Evolutionary conservation across 2,113 vertebrate species (phyloP), one percentile per base, ranked within the genome.

Genomic region (Strigops habroptila): DNA sequence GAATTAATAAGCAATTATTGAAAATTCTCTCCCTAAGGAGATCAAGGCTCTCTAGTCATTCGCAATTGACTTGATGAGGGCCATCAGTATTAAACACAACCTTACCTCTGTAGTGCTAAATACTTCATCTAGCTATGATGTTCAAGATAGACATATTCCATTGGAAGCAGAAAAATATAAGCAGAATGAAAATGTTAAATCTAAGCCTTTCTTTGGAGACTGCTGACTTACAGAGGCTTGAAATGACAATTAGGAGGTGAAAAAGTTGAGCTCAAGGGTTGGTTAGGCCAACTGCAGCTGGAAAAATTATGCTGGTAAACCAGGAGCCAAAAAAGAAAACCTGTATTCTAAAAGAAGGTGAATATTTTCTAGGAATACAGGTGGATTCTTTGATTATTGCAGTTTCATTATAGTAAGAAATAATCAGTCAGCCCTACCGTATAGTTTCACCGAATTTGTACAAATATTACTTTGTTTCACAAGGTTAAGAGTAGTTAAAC

Each of bases 1-100:
- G 57, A 88, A 88, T 93, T 92, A 92, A 67, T 82, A 83, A 88
- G 76, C 53, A 88, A 87, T 80, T 94, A 73, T 31, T 86, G 44
- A 94, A 90, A 95, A 82, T 80, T 77, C 31, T 69, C 19, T 60
- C 82, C 91, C 60, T 88, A 39, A 62, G 78, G 75, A 90, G 28
- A 88, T 74, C 37, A 80, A 70, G 73, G 10, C 9, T 18, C 7
- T 82, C 37, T 9, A 53, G 31, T 49, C 6, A 85, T 86, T 88
- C 91, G 25, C 33, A 85, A 59, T 28, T 82, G 82, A 49, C 70
- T 93, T 67, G 70, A 77, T 49, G 60, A 90, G 12, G 14, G 31
- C 39, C 59, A 80, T 86, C 63, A 67, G 10, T 55, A 74, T 74
- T 84, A 82, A 30, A 78, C 19, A 23, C 3, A 12, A 89, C 30